Conservation (phyloP, 2,113 vertebrate genomes). For the Saguinus imperator region DNA sequence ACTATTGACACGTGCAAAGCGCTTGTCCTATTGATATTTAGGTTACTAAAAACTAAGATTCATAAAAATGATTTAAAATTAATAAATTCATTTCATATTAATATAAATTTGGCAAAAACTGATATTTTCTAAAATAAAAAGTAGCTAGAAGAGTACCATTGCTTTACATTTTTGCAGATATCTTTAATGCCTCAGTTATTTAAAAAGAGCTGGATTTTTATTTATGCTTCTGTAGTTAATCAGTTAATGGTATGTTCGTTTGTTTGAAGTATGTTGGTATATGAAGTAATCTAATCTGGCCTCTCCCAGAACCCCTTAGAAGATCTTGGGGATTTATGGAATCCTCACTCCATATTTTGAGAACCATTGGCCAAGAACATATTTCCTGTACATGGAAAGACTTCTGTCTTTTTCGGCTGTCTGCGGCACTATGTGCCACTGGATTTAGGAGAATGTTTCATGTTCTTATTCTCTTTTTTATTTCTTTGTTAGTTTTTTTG, state of each 20-base stretch:
- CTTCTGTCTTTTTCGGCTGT: neutral
- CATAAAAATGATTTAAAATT: slow-evolving; percentile 39
- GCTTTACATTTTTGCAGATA: neutral
- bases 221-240: slow-evolving; percentile 11
- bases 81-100: slow-evolving; percentile 12
- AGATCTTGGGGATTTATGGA: neutral
- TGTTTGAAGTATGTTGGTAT: neutral
- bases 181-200: slow-evolving; percentile 41
- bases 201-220: neutral
- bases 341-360: neutral
- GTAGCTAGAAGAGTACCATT: neutral
- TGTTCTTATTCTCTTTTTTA: neutral
- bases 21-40: neutral
- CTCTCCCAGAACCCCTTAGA: neutral
- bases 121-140: slow-evolving; percentile 35
- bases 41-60: slow-evolving; percentile 49
- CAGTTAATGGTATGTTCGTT: neutral
- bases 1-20: neutral
- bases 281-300: neutral
- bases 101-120: neutral
- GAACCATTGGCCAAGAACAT: neutral
- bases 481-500: neutral
- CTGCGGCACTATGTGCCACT: neutral
- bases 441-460: neutral
- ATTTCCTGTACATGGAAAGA: neutral